Percentiles rank a stretch among this genome's conserved stretches.
Conservation (phyloP, 2,888 invertebrate genomes). For the Phorcus lineatus region DNA sequence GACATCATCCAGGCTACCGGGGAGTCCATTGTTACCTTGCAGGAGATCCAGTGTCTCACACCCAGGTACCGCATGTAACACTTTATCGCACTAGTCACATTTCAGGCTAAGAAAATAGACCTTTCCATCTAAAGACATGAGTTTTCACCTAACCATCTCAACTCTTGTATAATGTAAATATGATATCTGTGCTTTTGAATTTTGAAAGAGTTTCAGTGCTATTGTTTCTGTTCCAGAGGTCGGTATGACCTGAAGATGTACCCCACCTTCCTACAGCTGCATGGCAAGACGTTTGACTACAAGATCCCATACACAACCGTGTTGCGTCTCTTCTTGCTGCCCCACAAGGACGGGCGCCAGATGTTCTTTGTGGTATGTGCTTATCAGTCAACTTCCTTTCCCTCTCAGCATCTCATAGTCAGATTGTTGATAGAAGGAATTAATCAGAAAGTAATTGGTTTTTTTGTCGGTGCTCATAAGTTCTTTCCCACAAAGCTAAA, state of each 20-base stretch:
- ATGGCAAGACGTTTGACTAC: conserved; percentile 99
- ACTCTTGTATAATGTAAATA: no score
- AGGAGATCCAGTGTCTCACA: conserved; percentile 97
- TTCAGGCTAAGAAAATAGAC: no score
- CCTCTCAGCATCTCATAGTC: no score
- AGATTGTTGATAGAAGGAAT: no score
- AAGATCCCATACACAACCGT: conserved; percentile 99
- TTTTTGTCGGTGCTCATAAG: no score
- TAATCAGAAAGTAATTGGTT: no score
- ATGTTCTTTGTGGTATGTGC: conserved; percentile 94
- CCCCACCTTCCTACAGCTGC: conserved; percentile 91
- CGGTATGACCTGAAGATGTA: conserved; percentile 97
- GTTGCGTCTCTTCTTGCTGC: conserved; percentile 92
- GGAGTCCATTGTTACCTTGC: conserved; percentile 96
- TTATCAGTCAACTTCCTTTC: no score
- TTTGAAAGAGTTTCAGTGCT: no score
- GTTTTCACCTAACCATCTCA: no score
- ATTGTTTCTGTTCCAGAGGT: conserved; percentile 83
- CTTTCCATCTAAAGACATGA: no score
- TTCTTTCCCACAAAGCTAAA: no score
- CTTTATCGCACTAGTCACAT: no score
- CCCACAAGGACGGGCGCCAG: conserved; percentile 97
- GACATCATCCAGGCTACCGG: conserved; percentile 98
- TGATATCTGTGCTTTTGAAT: background rate
- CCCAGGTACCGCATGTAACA: conserved; percentile 83